Percentiles rank a stretch among this genome's conserved stretches.
These are phyloP conservation scores for Drosophila paucipuncta DNA, from an alignment of 2,888 invertebrate species.

Conservation along the genomic window DNA sequence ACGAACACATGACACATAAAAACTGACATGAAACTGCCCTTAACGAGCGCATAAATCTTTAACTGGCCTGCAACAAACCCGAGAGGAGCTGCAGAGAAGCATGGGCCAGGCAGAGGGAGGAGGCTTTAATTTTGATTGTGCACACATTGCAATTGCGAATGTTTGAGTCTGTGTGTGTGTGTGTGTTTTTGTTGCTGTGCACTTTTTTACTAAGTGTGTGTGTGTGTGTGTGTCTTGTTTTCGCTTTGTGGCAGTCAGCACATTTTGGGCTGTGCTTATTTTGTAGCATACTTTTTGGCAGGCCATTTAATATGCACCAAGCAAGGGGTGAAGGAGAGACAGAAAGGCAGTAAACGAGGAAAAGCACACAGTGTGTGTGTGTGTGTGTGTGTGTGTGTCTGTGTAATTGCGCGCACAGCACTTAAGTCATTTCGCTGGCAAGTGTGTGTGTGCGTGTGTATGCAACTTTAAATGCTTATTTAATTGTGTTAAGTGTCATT, in stretches of 20 bases:
- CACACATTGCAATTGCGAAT: constrained; percentile 54
- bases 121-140: constrained; percentile 62
- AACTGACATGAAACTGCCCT: constrained; percentile 79
- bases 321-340: neutral
- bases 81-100: neutral
- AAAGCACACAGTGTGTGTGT: constrained; percentile 4
- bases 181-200: constrained; percentile 10
- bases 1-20: constrained; percentile 74
- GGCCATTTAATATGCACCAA: constrained; percentile 69
- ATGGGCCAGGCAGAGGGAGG: neutral
- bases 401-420: constrained; percentile 61
- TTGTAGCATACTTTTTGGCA: constrained; percentile 70
- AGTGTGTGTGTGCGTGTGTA: constrained; percentile 18
- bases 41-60: constrained; percentile 80
- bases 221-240: constrained; percentile 16
- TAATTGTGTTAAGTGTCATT: constrained; percentile 81
- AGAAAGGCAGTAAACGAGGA: neutral
- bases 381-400: constrained; percentile 23
- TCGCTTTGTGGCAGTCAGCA: constrained; percentile 56
- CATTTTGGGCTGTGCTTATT: constrained; percentile 53
- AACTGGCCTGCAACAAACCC: constrained; percentile 55
- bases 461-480: constrained; percentile 79
- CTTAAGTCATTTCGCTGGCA: constrained; percentile 55
- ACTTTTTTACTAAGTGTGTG: constrained; percentile 1
- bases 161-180: constrained; percentile 7